Evolutionary conservation across 2,888 invertebrate genomes (phyloP), one percentile per base, ranked within the genome.

Genomic region (Tuta absoluta): DNA sequence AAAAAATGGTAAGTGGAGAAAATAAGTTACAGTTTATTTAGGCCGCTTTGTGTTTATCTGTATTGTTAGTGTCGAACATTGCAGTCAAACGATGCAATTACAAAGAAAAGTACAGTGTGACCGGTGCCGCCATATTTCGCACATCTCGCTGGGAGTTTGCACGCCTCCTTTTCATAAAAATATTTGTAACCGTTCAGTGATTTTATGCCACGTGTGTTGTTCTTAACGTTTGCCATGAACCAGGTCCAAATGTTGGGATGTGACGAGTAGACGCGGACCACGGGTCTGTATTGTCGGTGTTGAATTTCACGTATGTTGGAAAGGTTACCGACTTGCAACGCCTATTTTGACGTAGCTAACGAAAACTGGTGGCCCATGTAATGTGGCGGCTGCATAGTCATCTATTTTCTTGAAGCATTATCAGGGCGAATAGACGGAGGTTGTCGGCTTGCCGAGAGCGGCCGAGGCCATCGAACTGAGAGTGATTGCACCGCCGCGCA

Each of bases 71-170:
- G 75, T 73, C 75, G 72, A 72, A 75, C 75, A 75, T 71, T 65
- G 59, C 66, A 73, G 68, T 66, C 61, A 70, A 75, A 82, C 75
- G 68, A 66, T 76, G 82, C 80, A 88, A 79, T 79, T 85, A 72
- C 81, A 87, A 75, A 72, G 73, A 71, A 82, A 80, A 73, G 73
- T 65, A 73, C 76, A 77, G 75, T 82, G 79, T 79, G 79, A 86
- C 91, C 91, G 92, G 92, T 87, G 91, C 91, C 89, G 90, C 90
- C 92, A 92, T 92, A 91, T 90, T 91, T 89, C 81, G 90, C 90
- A 87, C 87, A 84, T 85, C 84, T 84, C 82, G 78, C 78, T 78
- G 73, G 68, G 81, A 88, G 87, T 89, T 90, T 81, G 91, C 91
- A 91, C 87, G 87, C 89, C 85, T 90, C 89, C 85, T 90, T 88